Conservation (phyloP, 2,113 vertebrate genomes). For the Phalacrocorax aristotelis region DNA sequence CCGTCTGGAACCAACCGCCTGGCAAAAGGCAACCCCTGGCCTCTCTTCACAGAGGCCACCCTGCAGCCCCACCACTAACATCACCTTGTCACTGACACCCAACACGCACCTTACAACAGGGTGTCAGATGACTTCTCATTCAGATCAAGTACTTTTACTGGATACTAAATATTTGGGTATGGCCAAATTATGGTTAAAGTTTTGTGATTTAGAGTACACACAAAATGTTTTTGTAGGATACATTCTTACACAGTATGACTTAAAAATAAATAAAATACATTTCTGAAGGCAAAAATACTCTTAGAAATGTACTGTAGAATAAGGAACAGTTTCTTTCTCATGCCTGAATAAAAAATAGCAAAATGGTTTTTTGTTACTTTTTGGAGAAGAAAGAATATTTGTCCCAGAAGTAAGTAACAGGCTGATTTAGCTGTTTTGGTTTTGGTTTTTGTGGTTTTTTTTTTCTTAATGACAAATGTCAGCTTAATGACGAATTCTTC, state of each 20-base stretch:
- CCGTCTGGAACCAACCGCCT: background rate
- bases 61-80: accelerated
- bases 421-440: background rate
- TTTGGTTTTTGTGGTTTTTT: background rate
- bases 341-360: background rate
- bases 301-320: background rate
- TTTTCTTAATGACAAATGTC: background rate
- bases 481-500: background rate
- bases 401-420: background rate
- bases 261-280: background rate
- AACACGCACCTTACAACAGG: background rate
- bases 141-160: background rate
- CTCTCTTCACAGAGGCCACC: background rate
- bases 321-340: background rate
- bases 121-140: background rate
- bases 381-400: background rate
- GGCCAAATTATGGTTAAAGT: background rate
- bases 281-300: background rate
- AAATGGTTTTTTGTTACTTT: background rate
- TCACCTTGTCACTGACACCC: background rate
- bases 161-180: background rate
- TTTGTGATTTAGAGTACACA: background rate
- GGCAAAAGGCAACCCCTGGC: background rate
- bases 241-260: background rate
- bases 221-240: background rate